Percentiles rank a stretch among this genome's conserved stretches.
Conservation (phyloP, 2,113 vertebrate species). For the Zosterops lateralis region DNA sequence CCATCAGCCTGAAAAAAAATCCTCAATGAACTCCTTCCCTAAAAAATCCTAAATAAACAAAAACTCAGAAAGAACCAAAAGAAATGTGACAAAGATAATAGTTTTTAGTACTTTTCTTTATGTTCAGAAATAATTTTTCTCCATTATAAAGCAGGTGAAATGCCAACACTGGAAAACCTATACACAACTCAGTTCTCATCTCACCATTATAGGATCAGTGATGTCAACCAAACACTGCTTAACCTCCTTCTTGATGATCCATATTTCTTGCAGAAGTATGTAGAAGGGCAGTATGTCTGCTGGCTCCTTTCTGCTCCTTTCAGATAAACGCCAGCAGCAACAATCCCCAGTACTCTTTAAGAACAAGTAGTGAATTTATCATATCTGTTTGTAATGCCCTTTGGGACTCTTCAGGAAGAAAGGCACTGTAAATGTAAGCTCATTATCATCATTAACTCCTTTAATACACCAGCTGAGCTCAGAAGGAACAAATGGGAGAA, state of each 20-base stretch:
- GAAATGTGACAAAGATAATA: constrained; percentile 10
- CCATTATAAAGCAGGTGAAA: not conserved
- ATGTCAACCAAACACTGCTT: constrained; percentile 30
- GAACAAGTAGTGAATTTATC: constrained; percentile 33
- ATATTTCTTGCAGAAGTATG: constrained; percentile 38
- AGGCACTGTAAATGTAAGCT: constrained; percentile 46
- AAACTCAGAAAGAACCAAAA: not conserved
- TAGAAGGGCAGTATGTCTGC: not conserved
- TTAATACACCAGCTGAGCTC: constrained; percentile 68
- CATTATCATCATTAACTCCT: constrained; percentile 69
- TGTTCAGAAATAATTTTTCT: constrained; percentile 19
- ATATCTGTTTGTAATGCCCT: constrained; percentile 45
- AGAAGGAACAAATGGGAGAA: constrained; percentile 1
- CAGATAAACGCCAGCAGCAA: not conserved
- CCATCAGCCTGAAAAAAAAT: not conserved
- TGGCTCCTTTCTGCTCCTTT: not conserved
- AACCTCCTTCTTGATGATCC: constrained; percentile 21
- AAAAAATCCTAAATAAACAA: not conserved
- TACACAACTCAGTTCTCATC: not conserved
- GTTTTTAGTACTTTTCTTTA: not conserved
- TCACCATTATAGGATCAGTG: constrained; percentile 2
- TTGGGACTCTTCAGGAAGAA: constrained; percentile 60
- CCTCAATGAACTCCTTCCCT: not conserved
- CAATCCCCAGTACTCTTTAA: constrained; percentile 25
- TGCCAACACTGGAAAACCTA: not conserved